Evolutionary conservation across 2,888 invertebrate genomes (phyloP), one percentile per base, ranked within the genome.

Genomic region (Aporophyla nigra): DNA sequence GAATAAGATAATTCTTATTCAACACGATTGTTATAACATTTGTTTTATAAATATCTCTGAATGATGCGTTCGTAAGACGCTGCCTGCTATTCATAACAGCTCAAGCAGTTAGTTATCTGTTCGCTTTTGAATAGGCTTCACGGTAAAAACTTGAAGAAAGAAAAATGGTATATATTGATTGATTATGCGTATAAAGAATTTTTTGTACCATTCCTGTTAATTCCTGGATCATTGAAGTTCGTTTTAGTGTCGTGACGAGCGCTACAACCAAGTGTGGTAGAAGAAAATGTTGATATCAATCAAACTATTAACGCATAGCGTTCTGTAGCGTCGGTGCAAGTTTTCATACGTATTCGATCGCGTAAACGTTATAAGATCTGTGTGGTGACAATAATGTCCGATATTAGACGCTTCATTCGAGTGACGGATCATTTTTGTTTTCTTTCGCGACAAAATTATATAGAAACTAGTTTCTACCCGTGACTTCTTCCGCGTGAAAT

Each of bases 21-120:
- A 69, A 56, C 46, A 46, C 56, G 9, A 58, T 72, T 74, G 51
- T 71, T 61, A 10, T n/a, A 43, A 40, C 12, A 71, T 71, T 58
- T 59, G 51, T 71, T 51, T 71, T 70, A n/a, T 46, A 58, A 73
- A 49, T n/a, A 40, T 21, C 46, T 40, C 21, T 10, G 21, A 10
- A 43, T 72, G 56, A 72, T 9, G 43, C 27, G 2, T 65, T 65
- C 19, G 49, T 65, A 27, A 27, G 12, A 49, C 49, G 21, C 14
- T 33, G 14, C n/a, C 46, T 9, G n/a, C 43, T 19, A 43, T 58
- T 43, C 43, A 58, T 43, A 49, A 62, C 10, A 58, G 49, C 12
- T 51, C 14, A 24, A 3, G 24, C 19, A 19, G 46, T 27, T 65
- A 19, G 46, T 27, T 65, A 7, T 49, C 12, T 65, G 12, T 24